Base-by-base conservation (phyloP, 2,888 invertebrate genomes). In the Rotaria socialis region DNA sequence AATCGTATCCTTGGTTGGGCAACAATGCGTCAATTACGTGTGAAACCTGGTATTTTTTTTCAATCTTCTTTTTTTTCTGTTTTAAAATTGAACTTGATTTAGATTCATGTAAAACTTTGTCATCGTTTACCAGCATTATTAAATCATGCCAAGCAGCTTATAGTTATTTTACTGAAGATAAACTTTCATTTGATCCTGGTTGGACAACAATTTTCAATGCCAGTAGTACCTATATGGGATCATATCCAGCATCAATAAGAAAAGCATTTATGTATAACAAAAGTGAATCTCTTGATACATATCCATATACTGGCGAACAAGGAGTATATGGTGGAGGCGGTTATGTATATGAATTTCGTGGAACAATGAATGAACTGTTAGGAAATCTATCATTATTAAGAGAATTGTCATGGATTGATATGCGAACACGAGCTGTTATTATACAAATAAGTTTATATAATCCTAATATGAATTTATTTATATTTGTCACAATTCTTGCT, bases 1-100 rank as follows among this genome's bases (percentile, higher is more conserved):
- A 92, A 92, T 47, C 89, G 92, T 85, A 90, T 92, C 60, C 92
- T 93, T 91, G 93, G 93, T n/a, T 92, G 92, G 87, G 92, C 92
- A 52, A 91, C 91, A 24, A 90, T 93, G 87, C 88, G 93, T 86
- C 93, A 93, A 89, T 89, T 92, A 41, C 89, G 93, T 84, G 89
- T 91, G 41, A 89, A 89, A 87, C 88, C 88, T 88, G 47, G 80
- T 80, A 80, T n/a, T 6, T 67, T n/a, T 47, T 24, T 22, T 8
- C 5, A 80, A 1, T 47, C 16, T n/a, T 47, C 6, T 80, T 43
- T 7, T 5, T 27, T 10, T 24, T n/a, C 14, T 52, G 11, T 24
- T 43, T 16, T 4, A 47, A 19, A 3, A 11, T 6, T 19, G 27
- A 43, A 24, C 1, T 3, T 47, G 4, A 47, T 35, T 47, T 67